Percentiles rank a stretch among this genome's conserved stretches.
Evolutionary conservation across 2,888 invertebrate genomes (phyloP).

Genomic region (Pheosia tremula): DNA sequence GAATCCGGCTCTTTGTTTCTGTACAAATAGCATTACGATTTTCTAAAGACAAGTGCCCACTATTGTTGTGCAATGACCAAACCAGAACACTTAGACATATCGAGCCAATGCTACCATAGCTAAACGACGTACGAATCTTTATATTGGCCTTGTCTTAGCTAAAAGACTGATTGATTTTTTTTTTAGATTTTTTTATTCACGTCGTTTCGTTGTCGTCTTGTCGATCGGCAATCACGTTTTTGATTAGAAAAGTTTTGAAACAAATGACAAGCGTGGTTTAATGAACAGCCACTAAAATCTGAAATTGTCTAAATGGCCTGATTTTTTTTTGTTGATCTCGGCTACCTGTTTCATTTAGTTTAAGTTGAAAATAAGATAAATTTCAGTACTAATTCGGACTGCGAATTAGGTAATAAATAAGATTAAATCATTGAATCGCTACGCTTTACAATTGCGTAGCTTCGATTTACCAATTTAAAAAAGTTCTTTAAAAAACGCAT

Average conservation of each 20-base stretch:
- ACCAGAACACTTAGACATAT: slow-evolving; percentile 42
- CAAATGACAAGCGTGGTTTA: slow-evolving; percentile 4
- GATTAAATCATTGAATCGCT: background rate
- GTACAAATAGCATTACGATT: slow-evolving; percentile 47
- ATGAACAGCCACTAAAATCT: slow-evolving; percentile 6
- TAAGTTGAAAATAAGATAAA: background rate
- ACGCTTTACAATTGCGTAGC: background rate
- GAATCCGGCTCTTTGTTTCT: slow-evolving; percentile 56
- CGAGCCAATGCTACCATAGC: slow-evolving; percentile 36
- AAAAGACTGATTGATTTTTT: slow-evolving; percentile 23
- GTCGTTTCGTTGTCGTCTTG: slow-evolving; percentile 6
- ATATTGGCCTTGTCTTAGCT: slow-evolving; percentile 34
- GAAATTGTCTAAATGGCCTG: background rate
- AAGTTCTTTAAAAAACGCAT: no score
- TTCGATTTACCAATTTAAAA: no score
- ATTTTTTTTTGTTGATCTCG: background rate
- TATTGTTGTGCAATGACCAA: slow-evolving; percentile 51
- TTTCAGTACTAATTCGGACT: background rate
- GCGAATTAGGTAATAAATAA: slow-evolving; percentile 1
- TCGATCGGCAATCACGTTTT: slow-evolving; percentile 7
- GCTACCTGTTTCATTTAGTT: background rate
- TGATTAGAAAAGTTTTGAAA: slow-evolving; percentile 5
- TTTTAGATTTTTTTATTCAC: slow-evolving; percentile 6
- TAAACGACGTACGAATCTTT: slow-evolving; percentile 24
- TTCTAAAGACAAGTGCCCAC: slow-evolving; percentile 45